Evolutionary conservation across 2,888 invertebrate genomes (phyloP), one percentile per base, ranked within the genome.

Genomic region (Orthosia cruda): DNA sequence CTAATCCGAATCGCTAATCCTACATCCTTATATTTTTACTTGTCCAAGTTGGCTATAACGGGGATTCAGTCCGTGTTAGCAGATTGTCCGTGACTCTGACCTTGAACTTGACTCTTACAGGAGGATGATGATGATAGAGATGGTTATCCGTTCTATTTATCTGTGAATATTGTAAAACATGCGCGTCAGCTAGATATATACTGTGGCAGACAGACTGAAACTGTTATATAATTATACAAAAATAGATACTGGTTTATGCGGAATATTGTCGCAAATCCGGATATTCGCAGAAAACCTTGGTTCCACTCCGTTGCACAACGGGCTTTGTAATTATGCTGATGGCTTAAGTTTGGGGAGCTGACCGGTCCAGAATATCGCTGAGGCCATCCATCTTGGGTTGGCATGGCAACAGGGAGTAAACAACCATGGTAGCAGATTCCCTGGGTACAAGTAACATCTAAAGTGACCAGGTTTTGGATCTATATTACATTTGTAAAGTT

Each of bases 291-390:
- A 61, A 67, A 61, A 54, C 26, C 47, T 61, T 18, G 16, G 61
- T 66, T 59, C n/a, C 61, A 69, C 45, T 69, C n/a, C 45, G 50
- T 57, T 70, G 54, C 45, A 52, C 50, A 62, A 50, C 11, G 45
- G 50, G 45, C 45, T 77, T 68, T 55, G 26, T 61, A 77, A 69
- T 77, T 32, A 70, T 57, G 45, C 50, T 77, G 70, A 69, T 69
- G 16, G 26, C 20, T 55, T 50, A 77, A 55, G 20, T 57, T 62
- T 57, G 0, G 23, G 32, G 5, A 50, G 20, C 69, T 77, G 20
- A 15, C 55, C 26, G 59, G 23, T 68, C 49, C 18, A 9, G 11
- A 57, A 50, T 20, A 47, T 45, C 49, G 12, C 20, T 54, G 40
- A 20, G 26, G 12, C 47, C 20, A 13, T 54, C n/a, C 13, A 61